phyloP scores from a whole-genome alignment of 1,140 invertebrate species.

The Planococcus citri region DNA sequence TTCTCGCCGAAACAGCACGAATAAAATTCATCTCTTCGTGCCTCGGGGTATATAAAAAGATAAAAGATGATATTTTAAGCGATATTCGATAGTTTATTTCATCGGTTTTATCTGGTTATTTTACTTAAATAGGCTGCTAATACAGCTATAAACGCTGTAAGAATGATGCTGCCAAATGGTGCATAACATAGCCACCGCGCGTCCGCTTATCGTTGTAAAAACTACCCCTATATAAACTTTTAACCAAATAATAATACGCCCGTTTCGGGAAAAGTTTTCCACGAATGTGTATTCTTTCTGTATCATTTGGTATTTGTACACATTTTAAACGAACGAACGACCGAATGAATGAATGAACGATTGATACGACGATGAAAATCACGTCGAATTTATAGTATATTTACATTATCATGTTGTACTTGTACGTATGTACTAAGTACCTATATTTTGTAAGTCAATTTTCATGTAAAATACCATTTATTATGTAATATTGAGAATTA shows the following conservation, averaged over 20 bases:
- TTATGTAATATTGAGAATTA: not conserved
- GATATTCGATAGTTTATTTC: constrained; percentile 7
- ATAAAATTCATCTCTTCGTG: not conserved
- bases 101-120: not conserved
- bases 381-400: not conserved
- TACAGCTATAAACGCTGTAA: not conserved
- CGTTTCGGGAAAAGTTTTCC: not conserved
- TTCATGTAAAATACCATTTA: not conserved
- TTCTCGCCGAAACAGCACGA: not conserved
- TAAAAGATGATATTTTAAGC: not conserved
- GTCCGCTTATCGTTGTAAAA: not conserved
- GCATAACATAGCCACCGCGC: not conserved
- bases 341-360: no score
- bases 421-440: no score
- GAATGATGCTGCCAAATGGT: constrained; percentile 5
- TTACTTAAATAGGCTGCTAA: constrained; percentile 3
- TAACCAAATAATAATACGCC: not conserved
- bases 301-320: not conserved
- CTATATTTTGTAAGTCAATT: no score
- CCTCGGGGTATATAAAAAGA: no score
- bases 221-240: not conserved
- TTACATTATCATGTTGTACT: no score
- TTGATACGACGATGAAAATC: not conserved
- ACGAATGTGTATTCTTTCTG: not conserved
- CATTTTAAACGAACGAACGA: no score